Conservation (phyloP, 2,888 invertebrate species). For the Sicus ferrugineus region DNA sequence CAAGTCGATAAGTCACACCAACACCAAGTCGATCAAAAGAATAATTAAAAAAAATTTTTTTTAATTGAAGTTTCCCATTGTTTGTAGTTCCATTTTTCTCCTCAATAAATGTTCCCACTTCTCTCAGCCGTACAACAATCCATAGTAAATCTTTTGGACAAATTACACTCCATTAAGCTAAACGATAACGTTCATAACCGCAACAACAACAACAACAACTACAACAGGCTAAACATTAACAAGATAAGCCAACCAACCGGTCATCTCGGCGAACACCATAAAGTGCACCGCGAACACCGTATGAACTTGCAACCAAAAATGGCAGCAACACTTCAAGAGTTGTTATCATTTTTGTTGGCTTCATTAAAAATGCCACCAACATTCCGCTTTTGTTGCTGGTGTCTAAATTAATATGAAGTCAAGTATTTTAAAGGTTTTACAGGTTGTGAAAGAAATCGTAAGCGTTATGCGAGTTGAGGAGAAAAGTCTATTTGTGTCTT, state of each 20-base stretch:
- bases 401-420: neutral
- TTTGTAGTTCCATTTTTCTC: too few relatives aligned
- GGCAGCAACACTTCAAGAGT: conserved; percentile 12
- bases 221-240: neutral
- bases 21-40: too few relatives aligned
- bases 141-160: too few relatives aligned
- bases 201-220: conserved; percentile 17
- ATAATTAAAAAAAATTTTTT: too few relatives aligned
- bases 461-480: too few relatives aligned
- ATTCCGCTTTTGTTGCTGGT: neutral
- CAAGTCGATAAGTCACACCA: too few relatives aligned
- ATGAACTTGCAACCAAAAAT: conserved; percentile 14
- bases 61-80: too few relatives aligned
- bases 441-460: neutral
- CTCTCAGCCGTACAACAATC: too few relatives aligned
- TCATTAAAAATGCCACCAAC: conserved; percentile 29
- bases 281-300: conserved; percentile 23
- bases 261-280: neutral
- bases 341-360: conserved; percentile 30
- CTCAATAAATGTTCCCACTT: too few relatives aligned
- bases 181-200: neutral
- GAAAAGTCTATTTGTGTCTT: too few relatives aligned
- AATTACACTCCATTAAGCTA: neutral
- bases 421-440: neutral
- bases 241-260: too few relatives aligned